phyloP scores from a whole-genome alignment of 1,140 invertebrate species.

The Drosophila subobscura region DNA sequence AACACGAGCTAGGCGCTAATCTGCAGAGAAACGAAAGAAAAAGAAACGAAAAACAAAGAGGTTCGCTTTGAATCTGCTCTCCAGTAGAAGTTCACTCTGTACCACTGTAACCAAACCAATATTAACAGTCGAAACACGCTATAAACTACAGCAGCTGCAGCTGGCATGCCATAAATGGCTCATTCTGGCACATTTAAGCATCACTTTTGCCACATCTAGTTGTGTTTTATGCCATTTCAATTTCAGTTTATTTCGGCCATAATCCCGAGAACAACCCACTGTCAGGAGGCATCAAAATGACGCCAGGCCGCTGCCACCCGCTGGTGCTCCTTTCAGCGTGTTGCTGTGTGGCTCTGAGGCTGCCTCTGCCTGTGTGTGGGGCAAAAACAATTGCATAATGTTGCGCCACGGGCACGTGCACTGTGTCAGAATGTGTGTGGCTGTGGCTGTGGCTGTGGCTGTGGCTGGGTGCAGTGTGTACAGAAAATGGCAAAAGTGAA shows the following conservation, averaged over 20 bases:
- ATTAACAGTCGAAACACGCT: constrained; percentile 29
- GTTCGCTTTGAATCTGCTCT: no score
- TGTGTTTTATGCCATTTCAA: constrained; percentile 1
- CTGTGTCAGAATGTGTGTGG: not conserved
- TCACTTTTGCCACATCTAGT: constrained; percentile 6
- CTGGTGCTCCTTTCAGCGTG: constrained; percentile 10
- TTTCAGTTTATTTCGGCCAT: constrained; percentile 15
- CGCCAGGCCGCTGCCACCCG: constrained; percentile 17
- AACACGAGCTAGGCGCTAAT: no score
- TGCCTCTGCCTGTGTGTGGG: constrained; percentile 14
- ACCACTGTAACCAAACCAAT: not conserved
- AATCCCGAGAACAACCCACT: constrained; percentile 26
- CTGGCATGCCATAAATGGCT: not conserved
- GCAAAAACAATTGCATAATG: constrained; percentile 52
- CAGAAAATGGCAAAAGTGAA: constrained; percentile 32
- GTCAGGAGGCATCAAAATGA: constrained; percentile 38
- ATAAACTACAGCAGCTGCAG: constrained; percentile 13
- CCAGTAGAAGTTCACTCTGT: not conserved
- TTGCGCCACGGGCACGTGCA: constrained; percentile 20
- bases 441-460: no score
- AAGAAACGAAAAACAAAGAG: no score
- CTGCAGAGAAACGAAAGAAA: no score
- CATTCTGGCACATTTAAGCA: constrained; percentile 13
- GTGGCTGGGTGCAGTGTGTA: not conserved
- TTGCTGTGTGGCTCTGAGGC: not conserved